Evolutionary conservation across 2,888 invertebrate species (phyloP), one percentile per base, ranked within the genome.

Genomic region (Tinea trinotella): DNA sequence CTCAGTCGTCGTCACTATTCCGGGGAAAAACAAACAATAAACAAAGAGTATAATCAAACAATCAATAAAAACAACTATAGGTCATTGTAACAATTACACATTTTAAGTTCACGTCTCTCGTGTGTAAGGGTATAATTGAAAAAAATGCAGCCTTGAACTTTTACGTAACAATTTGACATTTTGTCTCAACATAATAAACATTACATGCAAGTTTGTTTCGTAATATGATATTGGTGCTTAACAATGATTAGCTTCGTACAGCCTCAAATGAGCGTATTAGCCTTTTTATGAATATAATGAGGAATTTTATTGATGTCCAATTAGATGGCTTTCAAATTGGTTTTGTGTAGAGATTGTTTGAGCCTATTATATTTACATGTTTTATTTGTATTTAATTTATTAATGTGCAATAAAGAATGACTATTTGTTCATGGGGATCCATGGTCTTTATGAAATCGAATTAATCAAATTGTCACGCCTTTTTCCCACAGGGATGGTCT

Each of bases 141-240:
- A 48, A 48, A 48, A 19, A 5, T 19, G 13, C 70, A 72, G 64
- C 82, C 80, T 83, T 83, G 82, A 82, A 77, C 80, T 67, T 62
- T 79, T 76, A 71, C 74, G 73, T 67, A 76, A 76, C 62, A 36
- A 13, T 40, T 54, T 57, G 71, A 64, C 71, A 73, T 78, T 77
- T 75, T 12, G 67, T 66, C 66, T 62, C 60, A 56, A 54, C 54
- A 48, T 40, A 15, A 40, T 30, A 30, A 40, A 17, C 40, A 40
- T 40, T 17, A 40, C 13, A 13, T 7, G 40, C 17, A 17, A 40
- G 40, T 5, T 12, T 7, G 7, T 40, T 40, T 40, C 40, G 40
- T 12, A 40, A 40, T 40, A 7, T 1, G 40, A 40, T 40, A 5
- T 40, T 40, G 13, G 15, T 13, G 40, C 17, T 40, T 13, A 40